phyloP scores from a whole-genome alignment of 37 sponge, comb jelly and placozoan species.

The Spongilla lacustris region DNA sequence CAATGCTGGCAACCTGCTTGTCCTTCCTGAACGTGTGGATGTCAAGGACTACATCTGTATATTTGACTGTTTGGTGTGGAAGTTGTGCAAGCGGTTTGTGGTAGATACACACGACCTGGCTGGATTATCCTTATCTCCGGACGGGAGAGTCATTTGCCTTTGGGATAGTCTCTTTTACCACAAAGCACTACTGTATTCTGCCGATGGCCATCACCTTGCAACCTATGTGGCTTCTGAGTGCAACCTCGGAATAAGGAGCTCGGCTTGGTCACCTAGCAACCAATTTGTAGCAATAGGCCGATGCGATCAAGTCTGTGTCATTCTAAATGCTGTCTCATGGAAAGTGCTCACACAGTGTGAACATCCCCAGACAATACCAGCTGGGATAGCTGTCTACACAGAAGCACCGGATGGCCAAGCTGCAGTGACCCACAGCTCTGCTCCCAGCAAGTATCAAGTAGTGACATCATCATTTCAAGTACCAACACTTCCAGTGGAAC shows the following conservation, averaged over 20 bases:
- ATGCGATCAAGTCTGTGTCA: slow-evolving; percentile 83
- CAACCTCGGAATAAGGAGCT: slow-evolving; percentile 82
- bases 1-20: slow-evolving; percentile 80
- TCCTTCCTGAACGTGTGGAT: slow-evolving; percentile 90
- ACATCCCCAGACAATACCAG: slow-evolving; percentile 56
- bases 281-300: slow-evolving; percentile 96
- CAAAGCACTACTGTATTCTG: slow-evolving; percentile 77
- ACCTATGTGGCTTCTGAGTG: slow-evolving; percentile 71
- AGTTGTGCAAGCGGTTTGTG: slow-evolving; percentile 76
- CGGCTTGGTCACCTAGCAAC: slow-evolving; percentile 83
- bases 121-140: slow-evolving; percentile 84
- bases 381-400: slow-evolving; percentile 46
- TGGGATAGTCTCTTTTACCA: slow-evolving; percentile 83
- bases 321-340: slow-evolving; percentile 94
- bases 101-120: slow-evolving; percentile 88
- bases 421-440: not conserved
- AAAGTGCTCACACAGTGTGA: slow-evolving; percentile 65
- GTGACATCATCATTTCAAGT: slow-evolving; percentile 45
- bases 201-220: slow-evolving; percentile 80
- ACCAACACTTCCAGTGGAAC: slow-evolving; percentile 74
- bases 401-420: slow-evolving; percentile 67
- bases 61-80: slow-evolving; percentile 85
- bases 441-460: slow-evolving; percentile 69
- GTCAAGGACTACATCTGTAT: slow-evolving; percentile 91
- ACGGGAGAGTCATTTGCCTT: slow-evolving; percentile 77